phyloP scores from a whole-genome alignment of 2,888 invertebrate genomes.

The Standfussiana lucernea region DNA sequence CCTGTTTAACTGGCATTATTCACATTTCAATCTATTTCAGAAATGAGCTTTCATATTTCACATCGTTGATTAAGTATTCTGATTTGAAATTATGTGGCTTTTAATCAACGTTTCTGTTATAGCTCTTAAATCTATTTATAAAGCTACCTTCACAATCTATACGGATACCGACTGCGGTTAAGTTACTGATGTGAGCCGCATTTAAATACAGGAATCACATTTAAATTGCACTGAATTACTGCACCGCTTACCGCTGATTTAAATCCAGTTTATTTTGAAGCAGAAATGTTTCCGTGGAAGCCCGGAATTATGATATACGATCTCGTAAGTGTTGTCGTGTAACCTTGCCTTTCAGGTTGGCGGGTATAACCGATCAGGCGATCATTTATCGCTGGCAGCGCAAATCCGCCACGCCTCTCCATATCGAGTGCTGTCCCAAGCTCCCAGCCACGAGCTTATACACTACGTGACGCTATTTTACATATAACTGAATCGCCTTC shows the following conservation, averaged over 20 bases:
- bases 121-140: neutral
- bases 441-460: slow-evolving; percentile 52
- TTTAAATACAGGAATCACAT: slow-evolving; percentile 34
- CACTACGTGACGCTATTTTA: slow-evolving; percentile 66
- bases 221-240: slow-evolving; percentile 33
- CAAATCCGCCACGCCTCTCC: slow-evolving; percentile 49
- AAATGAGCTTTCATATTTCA: neutral
- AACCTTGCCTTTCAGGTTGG: slow-evolving; percentile 54
- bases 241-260: slow-evolving; percentile 21
- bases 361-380: slow-evolving; percentile 38
- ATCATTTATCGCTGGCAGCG: slow-evolving; percentile 52
- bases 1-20: slow-evolving; percentile 1
- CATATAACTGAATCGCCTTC: slow-evolving; percentile 31
- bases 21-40: neutral
- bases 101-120: neutral
- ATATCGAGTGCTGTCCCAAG: slow-evolving; percentile 45
- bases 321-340: slow-evolving; percentile 40
- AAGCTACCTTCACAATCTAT: neutral
- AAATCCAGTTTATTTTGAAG: slow-evolving; percentile 34
- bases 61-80: neutral
- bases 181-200: slow-evolving; percentile 22
- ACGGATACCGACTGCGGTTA: slow-evolving; percentile 6
- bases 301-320: slow-evolving; percentile 19
- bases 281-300: slow-evolving; percentile 24
- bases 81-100: slow-evolving; percentile 4